Evolutionary conservation across 2,113 vertebrate genomes (phyloP).

Genomic region (Trachemys scripta): DNA sequence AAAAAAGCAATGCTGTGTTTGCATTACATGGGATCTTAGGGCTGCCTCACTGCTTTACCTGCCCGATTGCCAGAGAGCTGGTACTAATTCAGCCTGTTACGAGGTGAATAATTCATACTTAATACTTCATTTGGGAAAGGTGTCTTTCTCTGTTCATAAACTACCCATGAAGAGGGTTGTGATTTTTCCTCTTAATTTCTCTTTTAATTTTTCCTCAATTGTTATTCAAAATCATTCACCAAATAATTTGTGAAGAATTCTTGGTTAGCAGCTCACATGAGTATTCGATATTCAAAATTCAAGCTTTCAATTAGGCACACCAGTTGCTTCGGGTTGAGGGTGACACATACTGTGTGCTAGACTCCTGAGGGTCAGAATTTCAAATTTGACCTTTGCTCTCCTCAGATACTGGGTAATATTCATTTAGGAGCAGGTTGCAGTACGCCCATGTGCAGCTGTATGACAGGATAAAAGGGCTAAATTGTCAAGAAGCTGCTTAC

Average conservation of each 20-base stretch:
- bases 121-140: background rate
- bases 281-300: background rate
- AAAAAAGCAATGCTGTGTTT: fast-evolving
- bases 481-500: background rate
- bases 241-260: background rate
- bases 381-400: background rate
- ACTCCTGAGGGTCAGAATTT: background rate
- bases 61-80: background rate
- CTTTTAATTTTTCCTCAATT: no score
- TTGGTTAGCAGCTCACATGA: background rate
- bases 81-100: background rate
- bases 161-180: fast-evolving
- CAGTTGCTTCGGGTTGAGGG: background rate
- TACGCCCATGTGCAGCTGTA: background rate
- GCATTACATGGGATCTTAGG: fast-evolving
- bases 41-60: background rate
- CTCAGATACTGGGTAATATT: background rate
- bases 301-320: background rate
- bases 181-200: background rate
- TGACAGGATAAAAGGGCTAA: background rate
- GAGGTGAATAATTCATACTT: background rate
- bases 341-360: background rate
- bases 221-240: background rate
- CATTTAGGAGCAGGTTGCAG: background rate
- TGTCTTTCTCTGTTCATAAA: background rate